These are phyloP conservation scores for Phania funesta DNA, from an alignment of 2,888 invertebrate genomes.

Conservation along the genomic window DNA sequence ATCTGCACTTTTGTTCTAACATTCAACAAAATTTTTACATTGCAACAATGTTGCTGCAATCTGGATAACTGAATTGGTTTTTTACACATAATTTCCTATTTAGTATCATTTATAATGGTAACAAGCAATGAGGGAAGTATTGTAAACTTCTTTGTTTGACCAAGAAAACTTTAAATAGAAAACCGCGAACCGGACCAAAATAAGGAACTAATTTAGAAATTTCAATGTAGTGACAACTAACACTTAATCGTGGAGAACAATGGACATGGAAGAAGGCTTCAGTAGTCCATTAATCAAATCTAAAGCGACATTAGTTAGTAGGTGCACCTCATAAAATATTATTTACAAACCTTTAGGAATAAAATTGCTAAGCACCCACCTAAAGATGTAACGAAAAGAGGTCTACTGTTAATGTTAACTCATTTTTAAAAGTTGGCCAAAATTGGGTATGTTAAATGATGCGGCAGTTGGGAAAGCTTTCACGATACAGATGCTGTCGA, in stretches of 20 bases:
- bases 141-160: neutral
- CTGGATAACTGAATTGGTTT: slow-evolving; percentile 9
- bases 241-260: slow-evolving; percentile 4
- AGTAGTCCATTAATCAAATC: neutral
- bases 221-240: slow-evolving; percentile 14
- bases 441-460: too few species aligned
- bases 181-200: neutral
- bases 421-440: too few species aligned
- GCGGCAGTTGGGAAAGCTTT: too few species aligned
- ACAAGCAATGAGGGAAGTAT: neutral
- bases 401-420: too few species aligned
- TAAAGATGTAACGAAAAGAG: too few species aligned
- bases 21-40: neutral
- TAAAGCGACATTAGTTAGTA: too few species aligned
- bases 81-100: neutral
- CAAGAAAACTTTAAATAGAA: neutral
- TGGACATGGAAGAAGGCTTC: neutral
- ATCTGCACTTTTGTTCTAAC: neutral
- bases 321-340: too few species aligned
- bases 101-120: slow-evolving; percentile 22
- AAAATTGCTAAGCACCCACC: too few species aligned
- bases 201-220: slow-evolving; percentile 10
- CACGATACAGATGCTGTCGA: too few species aligned
- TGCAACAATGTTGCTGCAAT: slow-evolving; percentile 46
- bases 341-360: too few species aligned